phyloP scores from a whole-genome alignment of 2,797 vertebrate species.

The Phrynocephalus vlangalii region DNA sequence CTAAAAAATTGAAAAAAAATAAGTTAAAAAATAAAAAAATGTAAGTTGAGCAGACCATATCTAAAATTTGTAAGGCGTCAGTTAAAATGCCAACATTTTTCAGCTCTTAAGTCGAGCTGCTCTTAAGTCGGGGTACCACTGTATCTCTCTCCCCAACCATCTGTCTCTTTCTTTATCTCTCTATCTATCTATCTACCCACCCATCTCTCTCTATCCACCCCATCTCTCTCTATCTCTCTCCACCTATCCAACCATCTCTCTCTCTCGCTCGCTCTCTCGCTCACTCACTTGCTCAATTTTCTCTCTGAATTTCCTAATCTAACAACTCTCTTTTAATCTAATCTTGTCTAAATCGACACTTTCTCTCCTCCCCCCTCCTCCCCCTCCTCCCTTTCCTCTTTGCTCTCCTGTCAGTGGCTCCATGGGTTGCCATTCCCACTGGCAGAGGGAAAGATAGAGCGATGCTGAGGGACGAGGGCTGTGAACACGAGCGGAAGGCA shows the following conservation, averaged over 20 bases:
- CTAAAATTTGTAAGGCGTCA: too few relatives aligned
- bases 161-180: background rate
- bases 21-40: too few relatives aligned
- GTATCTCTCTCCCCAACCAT: background rate
- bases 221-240: background rate
- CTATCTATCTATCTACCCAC: background rate
- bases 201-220: background rate
- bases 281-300: background rate
- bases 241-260: background rate
- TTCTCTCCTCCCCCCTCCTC: background rate
- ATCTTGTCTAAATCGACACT: slow-evolving; percentile 26
- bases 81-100: too few relatives aligned
- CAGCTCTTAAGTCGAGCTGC: too few relatives aligned
- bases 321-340: slow-evolving; percentile 28
- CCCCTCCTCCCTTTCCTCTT: background rate
- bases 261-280: background rate
- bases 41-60: too few relatives aligned
- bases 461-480: background rate
- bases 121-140: too few relatives aligned
- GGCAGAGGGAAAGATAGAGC: background rate
- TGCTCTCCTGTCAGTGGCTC: slow-evolving; percentile 10
- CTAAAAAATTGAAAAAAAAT: too few relatives aligned
- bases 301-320: background rate
- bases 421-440: background rate
- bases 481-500: background rate